Base-by-base conservation (phyloP, 1,140 invertebrate species). In the Aphaenogaster rudis region DNA sequence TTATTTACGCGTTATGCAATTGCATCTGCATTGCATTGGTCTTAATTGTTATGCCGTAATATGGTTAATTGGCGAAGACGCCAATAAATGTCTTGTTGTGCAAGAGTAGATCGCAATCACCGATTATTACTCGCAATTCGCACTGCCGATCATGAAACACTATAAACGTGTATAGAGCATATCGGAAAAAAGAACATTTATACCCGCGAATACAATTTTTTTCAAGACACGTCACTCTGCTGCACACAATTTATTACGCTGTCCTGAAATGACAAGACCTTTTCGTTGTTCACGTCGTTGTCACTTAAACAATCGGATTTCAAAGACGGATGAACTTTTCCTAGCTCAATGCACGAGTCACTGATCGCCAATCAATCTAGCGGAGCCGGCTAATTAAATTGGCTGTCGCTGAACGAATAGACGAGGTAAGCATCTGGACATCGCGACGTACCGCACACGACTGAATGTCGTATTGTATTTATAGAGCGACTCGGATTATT, bases 401-500 rank as follows among this genome's bases (percentile, higher is more conserved):
- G 67, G 6, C 52, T 42, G 52, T 59, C 45, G 36, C 42, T 7
- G 13, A 76, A n/a, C 57, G 69, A 21, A 28, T 15, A 64, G 67
- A 81, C 61, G 45, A 86, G 39, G 91, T 88, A 88, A 92, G 85
- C 92, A 93, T 93, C 93, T 91, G 92, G 94, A 90, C 95, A 94
- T 95, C 94, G 91, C 94, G 94, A 95, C 93, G 94, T 88, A 86
- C 93, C 92, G 93, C 92, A 92, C 91, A 92, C 92, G 87, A 95
- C 95, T 95, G 95, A 95, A 93, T 95, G 93, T 94, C 94, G 93
- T 92, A 94, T 95, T 95, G 94, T 95, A 95, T 95, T 95, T 95
- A 95, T 95, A 95, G 95, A 95, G 92, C 91, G 86, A 94, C 92
- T 93, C 85, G 91, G 91, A 95, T 95, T 95, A 95, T 95, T 95